Conservation (phyloP, 30 jellyfish, hydroid and myxozoan species). For the Cassiopea andromeda region DNA sequence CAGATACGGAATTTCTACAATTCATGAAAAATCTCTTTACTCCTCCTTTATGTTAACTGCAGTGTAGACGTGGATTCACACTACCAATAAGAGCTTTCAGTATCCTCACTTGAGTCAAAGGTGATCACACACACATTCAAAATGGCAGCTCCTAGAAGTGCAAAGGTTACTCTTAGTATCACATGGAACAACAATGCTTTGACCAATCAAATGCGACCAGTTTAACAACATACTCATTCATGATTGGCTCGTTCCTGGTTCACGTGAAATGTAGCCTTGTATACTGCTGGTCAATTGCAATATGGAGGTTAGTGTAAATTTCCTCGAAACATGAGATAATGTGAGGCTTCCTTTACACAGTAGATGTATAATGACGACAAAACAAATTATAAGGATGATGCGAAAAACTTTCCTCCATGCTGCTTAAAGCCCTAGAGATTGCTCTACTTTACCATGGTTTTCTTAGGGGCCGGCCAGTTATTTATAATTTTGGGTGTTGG, state of each 20-base stretch:
- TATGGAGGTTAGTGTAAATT: too few species aligned
- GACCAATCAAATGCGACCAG: constrained; percentile 36
- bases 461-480: too few species aligned
- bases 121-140: constrained; percentile 51
- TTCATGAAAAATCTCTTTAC: constrained; percentile 56
- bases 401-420: too few species aligned
- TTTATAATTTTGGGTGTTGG: too few species aligned
- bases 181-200: constrained; percentile 46
- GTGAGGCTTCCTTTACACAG: too few species aligned
- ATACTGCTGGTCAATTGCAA: neutral
- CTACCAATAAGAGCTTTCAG: neutral
- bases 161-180: constrained; percentile 70
- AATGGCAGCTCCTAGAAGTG: constrained; percentile 64
- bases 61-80: neutral
- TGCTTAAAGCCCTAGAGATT: too few species aligned
- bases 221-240: neutral
- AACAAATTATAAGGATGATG: too few species aligned
- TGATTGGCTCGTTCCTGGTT: constrained; percentile 53
- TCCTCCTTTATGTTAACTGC: constrained; percentile 1
- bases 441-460: too few species aligned
- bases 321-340: too few species aligned
- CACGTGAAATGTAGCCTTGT: constrained; percentile 53
- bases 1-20: constrained; percentile 88
- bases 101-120: constrained; percentile 27
- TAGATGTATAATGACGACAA: too few species aligned